Evolutionary conservation across 2,797 vertebrate species (phyloP).

Genomic region (Rhabdophis nuchalis): DNA sequence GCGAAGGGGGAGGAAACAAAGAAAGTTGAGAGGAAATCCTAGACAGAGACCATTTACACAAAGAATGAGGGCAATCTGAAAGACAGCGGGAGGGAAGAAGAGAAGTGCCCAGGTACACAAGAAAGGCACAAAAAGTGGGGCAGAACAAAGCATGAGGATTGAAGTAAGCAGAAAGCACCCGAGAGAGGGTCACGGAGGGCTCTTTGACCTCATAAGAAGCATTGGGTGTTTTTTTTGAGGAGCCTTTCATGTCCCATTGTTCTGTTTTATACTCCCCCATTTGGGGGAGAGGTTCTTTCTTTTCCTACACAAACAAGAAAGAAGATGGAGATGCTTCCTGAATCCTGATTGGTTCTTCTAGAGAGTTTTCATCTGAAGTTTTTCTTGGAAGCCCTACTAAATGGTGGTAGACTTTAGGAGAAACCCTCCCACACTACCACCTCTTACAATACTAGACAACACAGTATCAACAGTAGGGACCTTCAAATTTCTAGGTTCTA

Average conservation of each 20-base stretch:
- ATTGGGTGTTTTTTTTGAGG: background rate
- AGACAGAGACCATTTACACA: constrained; percentile 9
- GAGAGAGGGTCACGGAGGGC: background rate
- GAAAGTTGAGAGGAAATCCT: constrained; percentile 68
- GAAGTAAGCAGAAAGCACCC: background rate
- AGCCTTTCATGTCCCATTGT: background rate
- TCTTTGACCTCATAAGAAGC: background rate
- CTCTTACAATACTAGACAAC: too few species aligned
- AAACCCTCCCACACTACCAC: too few species aligned
- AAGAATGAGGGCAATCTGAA: constrained; percentile 26
- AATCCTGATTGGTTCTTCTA: background rate
- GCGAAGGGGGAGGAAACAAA: constrained; percentile 69
- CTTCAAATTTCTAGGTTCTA: too few species aligned
- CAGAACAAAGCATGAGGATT: background rate
- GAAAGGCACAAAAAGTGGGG: constrained; percentile 8
- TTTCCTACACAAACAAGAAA: background rate
- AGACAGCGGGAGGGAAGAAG: constrained; percentile 13
- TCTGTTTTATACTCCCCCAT: background rate
- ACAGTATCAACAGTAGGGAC: too few species aligned
- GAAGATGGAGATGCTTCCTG: background rate
- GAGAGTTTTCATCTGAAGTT: background rate
- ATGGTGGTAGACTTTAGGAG: too few species aligned
- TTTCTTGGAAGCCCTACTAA: background rate
- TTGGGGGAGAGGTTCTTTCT: background rate
- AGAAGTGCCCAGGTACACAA: background rate